These are phyloP conservation scores for Atractosteus spatula DNA, from an alignment of 2,113 vertebrate genomes.

Conservation along the genomic window DNA sequence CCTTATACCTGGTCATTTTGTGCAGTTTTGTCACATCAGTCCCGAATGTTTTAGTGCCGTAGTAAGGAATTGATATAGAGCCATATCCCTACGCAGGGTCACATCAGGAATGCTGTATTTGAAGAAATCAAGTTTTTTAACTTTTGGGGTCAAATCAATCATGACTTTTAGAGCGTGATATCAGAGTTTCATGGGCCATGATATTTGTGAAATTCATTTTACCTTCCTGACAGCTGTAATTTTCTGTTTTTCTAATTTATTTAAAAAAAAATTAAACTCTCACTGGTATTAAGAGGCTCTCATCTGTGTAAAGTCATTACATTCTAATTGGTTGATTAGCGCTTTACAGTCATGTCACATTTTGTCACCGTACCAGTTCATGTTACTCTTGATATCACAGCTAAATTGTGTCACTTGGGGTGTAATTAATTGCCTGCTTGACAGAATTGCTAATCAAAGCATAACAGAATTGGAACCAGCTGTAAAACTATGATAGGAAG, in stretches of 20 bases:
- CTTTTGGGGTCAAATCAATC: no score
- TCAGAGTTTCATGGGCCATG: no score
- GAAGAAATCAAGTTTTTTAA: no score
- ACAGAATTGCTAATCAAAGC: conserved; percentile 59
- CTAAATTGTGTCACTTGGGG: neutral
- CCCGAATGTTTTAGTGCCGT: no score
- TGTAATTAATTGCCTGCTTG: conserved; percentile 56
- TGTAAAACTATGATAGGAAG: conserved; percentile 58
- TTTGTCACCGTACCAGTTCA: conserved; percentile 38
- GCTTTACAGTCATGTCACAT: conserved; percentile 44
- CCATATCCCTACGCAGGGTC: no score
- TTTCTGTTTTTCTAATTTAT: neutral
- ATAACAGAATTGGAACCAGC: conserved; percentile 64
- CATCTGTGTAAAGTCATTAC: conserved; percentile 42
- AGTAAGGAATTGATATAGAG: no score
- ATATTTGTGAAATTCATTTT: neutral
- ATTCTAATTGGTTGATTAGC: conserved; percentile 32
- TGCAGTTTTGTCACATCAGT: no score
- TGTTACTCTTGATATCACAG: conserved; percentile 4
- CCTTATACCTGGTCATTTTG: no score
- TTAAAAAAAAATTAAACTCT: neutral
- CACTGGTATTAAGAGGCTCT: neutral
- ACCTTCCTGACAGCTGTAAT: neutral
- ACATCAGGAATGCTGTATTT: no score
- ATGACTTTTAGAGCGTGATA: no score